phyloP scores from a whole-genome alignment of 2,888 invertebrate genomes.

The Drosophila borborema region DNA sequence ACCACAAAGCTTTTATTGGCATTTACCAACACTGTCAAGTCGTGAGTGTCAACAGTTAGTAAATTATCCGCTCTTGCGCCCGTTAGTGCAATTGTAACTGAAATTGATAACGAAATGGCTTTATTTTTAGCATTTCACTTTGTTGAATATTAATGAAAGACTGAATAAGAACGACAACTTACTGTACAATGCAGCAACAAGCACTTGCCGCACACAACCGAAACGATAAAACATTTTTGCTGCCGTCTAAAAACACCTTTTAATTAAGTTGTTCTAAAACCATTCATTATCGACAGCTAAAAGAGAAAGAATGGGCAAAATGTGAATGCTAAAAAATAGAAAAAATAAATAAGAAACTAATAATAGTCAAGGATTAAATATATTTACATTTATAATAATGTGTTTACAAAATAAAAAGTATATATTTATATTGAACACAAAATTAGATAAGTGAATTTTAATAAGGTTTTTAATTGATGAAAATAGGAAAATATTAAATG shows the following conservation, averaged over 20 bases:
- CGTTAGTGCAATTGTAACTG: conserved; percentile 33
- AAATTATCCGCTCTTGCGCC: conserved; percentile 29
- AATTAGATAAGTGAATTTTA: too few species aligned
- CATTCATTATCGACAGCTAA: conserved; percentile 12
- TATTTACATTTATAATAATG: not conserved
- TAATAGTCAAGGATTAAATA: not conserved
- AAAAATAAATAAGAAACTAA: too few species aligned
- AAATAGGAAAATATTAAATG: too few species aligned
- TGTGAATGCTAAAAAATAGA: not conserved
- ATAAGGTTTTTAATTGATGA: too few species aligned
- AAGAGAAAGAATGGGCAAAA: not conserved
- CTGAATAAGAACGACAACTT: conserved; percentile 26
- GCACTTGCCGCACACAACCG: conserved; percentile 8
- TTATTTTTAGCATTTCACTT: conserved; percentile 1
- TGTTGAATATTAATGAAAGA: not conserved
- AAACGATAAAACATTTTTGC: conserved; percentile 14
- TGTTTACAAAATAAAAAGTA: not conserved
- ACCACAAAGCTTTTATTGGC: conserved; percentile 87
- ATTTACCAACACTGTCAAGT: conserved; percentile 87
- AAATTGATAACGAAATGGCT: not conserved
- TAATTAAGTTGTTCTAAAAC: conserved; percentile 13
- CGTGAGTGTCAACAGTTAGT: conserved; percentile 87
- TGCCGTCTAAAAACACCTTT: conserved; percentile 12
- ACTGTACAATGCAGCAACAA: conserved; percentile 24
- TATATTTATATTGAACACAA: too few species aligned